phyloP scores from a whole-genome alignment of 2,113 vertebrate genomes.

The Lasiurus cinereus region DNA sequence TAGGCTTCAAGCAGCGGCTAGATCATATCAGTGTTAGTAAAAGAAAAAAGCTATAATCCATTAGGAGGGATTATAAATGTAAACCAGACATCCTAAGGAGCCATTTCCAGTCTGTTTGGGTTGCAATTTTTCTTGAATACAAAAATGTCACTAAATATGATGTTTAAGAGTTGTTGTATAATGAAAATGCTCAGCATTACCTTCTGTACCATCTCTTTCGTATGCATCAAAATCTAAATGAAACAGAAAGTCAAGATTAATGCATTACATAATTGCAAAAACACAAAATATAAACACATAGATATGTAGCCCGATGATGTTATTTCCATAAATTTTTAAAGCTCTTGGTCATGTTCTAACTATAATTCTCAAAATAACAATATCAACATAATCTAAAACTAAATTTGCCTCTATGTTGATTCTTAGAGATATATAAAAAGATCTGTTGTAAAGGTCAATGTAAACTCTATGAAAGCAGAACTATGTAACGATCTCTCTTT shows the following conservation, averaged over 20 bases:
- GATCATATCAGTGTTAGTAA: slow-evolving; percentile 87
- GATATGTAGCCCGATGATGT: slow-evolving; percentile 77
- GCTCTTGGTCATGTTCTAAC: slow-evolving; percentile 65
- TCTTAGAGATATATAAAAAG: neutral
- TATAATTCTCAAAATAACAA: slow-evolving; percentile 50
- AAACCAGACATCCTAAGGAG: slow-evolving; percentile 88
- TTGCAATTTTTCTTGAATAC: slow-evolving; percentile 85
- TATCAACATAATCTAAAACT: slow-evolving; percentile 57
- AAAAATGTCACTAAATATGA: slow-evolving; percentile 84
- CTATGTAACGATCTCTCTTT: slow-evolving; percentile 37
- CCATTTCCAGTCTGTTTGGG: slow-evolving; percentile 87
- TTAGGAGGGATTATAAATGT: slow-evolving; percentile 88
- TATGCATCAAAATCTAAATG: slow-evolving; percentile 98
- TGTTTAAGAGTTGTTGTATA: slow-evolving; percentile 83
- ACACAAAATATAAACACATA: slow-evolving; percentile 80
- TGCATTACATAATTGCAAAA: slow-evolving; percentile 83
- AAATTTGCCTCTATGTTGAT: slow-evolving; percentile 26
- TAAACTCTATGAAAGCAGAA: neutral
- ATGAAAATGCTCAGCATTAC: slow-evolving; percentile 89
- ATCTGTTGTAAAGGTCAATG: slow-evolving; percentile 23
- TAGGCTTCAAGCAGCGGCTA: slow-evolving; percentile 88
- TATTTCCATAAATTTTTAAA: slow-evolving; percentile 81
- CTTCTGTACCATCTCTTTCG: slow-evolving; percentile 99
- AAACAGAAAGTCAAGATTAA: slow-evolving; percentile 82
- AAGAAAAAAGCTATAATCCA: slow-evolving; percentile 89